Base-by-base conservation (phyloP, 2,888 invertebrate genomes). In the Lomographa bimaculata region DNA sequence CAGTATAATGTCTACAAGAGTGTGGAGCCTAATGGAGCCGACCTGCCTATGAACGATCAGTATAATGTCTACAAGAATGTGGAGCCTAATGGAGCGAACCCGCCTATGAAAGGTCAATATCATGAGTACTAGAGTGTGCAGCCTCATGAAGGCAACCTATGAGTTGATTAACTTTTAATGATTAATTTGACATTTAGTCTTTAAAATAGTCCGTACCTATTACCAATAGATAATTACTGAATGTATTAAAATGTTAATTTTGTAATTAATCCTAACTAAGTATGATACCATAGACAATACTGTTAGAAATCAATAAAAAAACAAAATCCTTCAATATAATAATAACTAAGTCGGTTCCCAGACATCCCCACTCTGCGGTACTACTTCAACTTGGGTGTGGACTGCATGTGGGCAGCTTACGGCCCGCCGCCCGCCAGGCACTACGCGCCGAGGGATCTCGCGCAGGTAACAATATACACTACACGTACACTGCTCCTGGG, bases 301-400 rank as follows among this genome's bases (percentile, higher is more conserved):
- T n/a, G n/a, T n/a, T n/a, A n/a, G n/a, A n/a, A n/a, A n/a, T n/a
- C n/a, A n/a, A n/a, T n/a, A n/a, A n/a, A n/a, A n/a, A n/a, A n/a
- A n/a, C n/a, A n/a, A n/a, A n/a, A n/a, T n/a, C n/a, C n/a, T n/a
- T n/a, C n/a, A n/a, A n/a, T n/a, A n/a, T n/a, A n/a, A n/a, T n/a
- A n/a, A n/a, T n/a, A n/a, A n/a, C n/a, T n/a, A n/a, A n/a, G n/a
- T n/a, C n/a, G n/a, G n/a, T n/a, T n/a, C n/a, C n/a, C 62, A 81
- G 93, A 94, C 63, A 79, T 91, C 27, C 74, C 89, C 5, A 92
- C 93, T 3, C 73, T 93, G 44, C 90, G 93, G 41, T 93, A 91
- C 66, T 94, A 92, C 75, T 94, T 91, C 79, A 94, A 94, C 71
- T 75, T 93, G 60, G 93, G 94, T 56, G 79, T 92, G 52, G 92